A percentile compares a stretch with the other conserved stretches of the same genome.
Conservation (phyloP, 2,113 vertebrate genomes). For the Anarrhichthys ocellatus region DNA sequence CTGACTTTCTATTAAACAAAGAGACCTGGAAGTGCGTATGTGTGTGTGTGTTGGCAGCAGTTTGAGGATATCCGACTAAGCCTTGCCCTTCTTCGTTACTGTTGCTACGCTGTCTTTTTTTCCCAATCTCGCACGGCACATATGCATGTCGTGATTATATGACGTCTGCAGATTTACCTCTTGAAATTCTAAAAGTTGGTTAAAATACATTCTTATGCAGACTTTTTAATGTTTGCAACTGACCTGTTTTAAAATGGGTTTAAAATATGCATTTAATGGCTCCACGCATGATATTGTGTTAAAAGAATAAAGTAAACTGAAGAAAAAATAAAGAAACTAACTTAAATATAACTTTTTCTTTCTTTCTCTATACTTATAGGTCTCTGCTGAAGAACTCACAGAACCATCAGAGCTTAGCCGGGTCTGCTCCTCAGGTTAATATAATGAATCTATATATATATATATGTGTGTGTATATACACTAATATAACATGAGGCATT, state of each 20-base stretch:
- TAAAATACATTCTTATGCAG: background rate
- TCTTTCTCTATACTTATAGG: slow-evolving; percentile 78
- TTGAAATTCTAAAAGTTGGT: background rate
- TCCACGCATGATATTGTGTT: background rate
- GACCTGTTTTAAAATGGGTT: background rate
- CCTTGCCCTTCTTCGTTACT: background rate
- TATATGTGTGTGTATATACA: too few relatives aligned
- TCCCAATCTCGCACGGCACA: background rate
- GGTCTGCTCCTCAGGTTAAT: slow-evolving; percentile 89
- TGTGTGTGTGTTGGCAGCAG: slow-evolving; percentile 35
- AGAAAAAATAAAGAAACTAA: background rate
- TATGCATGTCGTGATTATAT: background rate
- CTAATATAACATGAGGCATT: background rate
- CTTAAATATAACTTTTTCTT: slow-evolving; percentile 6
- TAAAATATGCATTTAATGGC: background rate
- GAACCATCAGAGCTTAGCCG: slow-evolving; percentile 89
- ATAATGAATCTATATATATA: background rate
- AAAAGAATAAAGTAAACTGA: background rate
- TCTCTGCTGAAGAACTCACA: slow-evolving; percentile 95
- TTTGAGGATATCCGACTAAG: background rate
- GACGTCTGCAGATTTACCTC: background rate
- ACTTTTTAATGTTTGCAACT: background rate
- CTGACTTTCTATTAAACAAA: slow-evolving; percentile 18
- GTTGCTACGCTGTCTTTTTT: background rate
- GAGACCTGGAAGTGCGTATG: background rate